Evolutionary conservation across 2,888 invertebrate genomes (phyloP).

Genomic region (Callyntrura guangdongensis): DNA sequence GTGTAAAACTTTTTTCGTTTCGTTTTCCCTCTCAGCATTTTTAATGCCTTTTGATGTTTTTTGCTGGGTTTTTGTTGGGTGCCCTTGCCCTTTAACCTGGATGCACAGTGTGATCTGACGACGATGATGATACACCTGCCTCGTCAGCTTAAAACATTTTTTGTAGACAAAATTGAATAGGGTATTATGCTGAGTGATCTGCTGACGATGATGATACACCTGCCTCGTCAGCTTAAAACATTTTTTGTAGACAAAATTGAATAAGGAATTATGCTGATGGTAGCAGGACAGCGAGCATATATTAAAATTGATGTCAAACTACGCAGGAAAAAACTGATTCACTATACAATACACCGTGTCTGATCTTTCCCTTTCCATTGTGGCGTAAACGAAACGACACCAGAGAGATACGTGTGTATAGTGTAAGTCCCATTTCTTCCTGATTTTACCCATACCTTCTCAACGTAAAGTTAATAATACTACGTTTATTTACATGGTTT

Average conservation of each 20-base stretch:
- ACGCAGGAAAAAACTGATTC: slow-evolving; percentile 34
- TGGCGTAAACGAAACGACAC: neutral
- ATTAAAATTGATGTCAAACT: slow-evolving; percentile 44
- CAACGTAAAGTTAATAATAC: slow-evolving; percentile 55
- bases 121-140: slow-evolving; percentile 76
- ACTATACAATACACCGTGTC: slow-evolving; percentile 35
- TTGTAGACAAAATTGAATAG: slow-evolving; percentile 37
- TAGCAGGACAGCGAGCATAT: neutral
- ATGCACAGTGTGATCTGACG: slow-evolving; percentile 69
- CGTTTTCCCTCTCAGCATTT: slow-evolving; percentile 4
- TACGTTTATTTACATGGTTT: slow-evolving; percentile 53
- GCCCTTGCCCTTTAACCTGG: slow-evolving; percentile 80
- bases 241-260: slow-evolving; percentile 58
- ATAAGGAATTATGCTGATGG: neutral
- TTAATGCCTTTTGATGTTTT: neutral
- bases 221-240: slow-evolving; percentile 66
- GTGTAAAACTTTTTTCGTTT: slow-evolving; percentile 26
- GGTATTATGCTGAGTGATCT: slow-evolving; percentile 52
- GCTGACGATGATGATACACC: slow-evolving; percentile 74
- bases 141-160: slow-evolving; percentile 66
- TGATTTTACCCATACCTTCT: slow-evolving; percentile 39
- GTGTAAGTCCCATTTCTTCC: slow-evolving; percentile 35
- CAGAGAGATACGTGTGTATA: too few species aligned
- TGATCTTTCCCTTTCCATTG: slow-evolving; percentile 32
- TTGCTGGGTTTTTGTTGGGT: slow-evolving; percentile 45